Conservation (phyloP, 1,140 invertebrate species). For the Drosophila truncata region DNA sequence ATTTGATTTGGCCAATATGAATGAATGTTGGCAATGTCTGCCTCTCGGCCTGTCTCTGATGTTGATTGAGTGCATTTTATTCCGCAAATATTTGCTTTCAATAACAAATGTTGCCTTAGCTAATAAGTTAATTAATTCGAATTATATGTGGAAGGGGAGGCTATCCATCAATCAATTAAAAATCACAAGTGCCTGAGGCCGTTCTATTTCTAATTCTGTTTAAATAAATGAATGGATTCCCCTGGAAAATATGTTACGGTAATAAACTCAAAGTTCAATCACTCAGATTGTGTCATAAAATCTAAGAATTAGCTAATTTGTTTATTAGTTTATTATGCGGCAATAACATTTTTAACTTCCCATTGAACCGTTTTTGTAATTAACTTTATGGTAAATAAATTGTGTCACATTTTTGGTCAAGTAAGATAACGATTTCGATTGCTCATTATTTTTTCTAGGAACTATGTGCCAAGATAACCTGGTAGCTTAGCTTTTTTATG, state of each 20-base stretch:
- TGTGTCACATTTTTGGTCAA: constrained; percentile 2
- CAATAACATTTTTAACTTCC: neutral
- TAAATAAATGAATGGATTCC: constrained; percentile 1
- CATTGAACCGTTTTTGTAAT: constrained; percentile 11
- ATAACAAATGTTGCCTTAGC: constrained; percentile 35
- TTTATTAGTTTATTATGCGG: constrained; percentile 6
- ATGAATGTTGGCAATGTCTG: constrained; percentile 19
- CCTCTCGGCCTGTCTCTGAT: constrained; percentile 54
- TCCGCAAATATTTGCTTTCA: constrained; percentile 35
- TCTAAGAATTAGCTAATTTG: neutral
- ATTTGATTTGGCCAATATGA: constrained; percentile 61
- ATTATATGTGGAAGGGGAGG: neutral
- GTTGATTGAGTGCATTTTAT: constrained; percentile 66
- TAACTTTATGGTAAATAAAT: constrained; percentile 38
- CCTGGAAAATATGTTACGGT: neutral
- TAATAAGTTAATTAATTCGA: constrained; percentile 44
- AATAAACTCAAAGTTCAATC: neutral
- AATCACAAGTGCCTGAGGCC: neutral
- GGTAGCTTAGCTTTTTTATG: neutral
- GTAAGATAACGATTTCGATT: constrained; percentile 18
- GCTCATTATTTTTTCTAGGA: neutral
- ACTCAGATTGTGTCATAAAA: neutral
- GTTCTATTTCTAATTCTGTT: neutral
- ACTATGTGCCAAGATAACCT: neutral
- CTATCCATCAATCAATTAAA: constrained; percentile 35